Base-by-base conservation (phyloP, 2,888 invertebrate genomes). In the Apamea sordens region DNA sequence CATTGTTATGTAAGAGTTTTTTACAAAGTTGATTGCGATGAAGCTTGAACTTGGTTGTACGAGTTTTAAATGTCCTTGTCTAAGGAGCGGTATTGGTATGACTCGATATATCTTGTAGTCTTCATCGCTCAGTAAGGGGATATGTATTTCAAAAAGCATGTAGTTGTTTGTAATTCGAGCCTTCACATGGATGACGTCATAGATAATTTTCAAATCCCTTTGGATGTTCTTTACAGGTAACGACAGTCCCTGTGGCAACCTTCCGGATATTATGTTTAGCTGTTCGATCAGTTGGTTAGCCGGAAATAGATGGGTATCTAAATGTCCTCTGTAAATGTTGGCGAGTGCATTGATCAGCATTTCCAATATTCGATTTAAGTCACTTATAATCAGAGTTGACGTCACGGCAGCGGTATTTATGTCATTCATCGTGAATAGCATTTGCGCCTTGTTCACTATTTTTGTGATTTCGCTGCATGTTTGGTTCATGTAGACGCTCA, bases 401-500 rank as follows among this genome's bases (percentile, higher is more conserved):
- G 67, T 44, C n/a, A 32, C 32, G 32, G 32, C 32, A 32, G 32
- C 32, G 32, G 32, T 2, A 47, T 68, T 47, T 68, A 18, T 68
- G 44, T 68, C 68, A 68, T 68, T 68, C 18, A 47, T 68, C 28
- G 47, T 69, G 50, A 32, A 69, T 28, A 50, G 28, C 47, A 32
- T 69, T 69, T 32, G 68, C 21, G 50, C 68, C 50, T 11, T 68
- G 68, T 68, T 53, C 50, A 24, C 32, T 36, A 69, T 69, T 53
- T 69, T 69, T 21, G 50, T 69, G 53, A 69, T 69, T 2, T 36
- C 32, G 24, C 32, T 53, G 32, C 53, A 53, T 36, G 32, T 72
- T 72, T 72, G 41, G 44, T 72, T 72, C 72, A 72, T 61, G 44
- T 61, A 72, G 41, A n/a, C 11, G 59, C 32, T 41, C 41, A 71